Evolutionary conservation across 1,140 invertebrate species (phyloP), one percentile per base, ranked within the genome.

Genomic region (Campoletis sonorensis): DNA sequence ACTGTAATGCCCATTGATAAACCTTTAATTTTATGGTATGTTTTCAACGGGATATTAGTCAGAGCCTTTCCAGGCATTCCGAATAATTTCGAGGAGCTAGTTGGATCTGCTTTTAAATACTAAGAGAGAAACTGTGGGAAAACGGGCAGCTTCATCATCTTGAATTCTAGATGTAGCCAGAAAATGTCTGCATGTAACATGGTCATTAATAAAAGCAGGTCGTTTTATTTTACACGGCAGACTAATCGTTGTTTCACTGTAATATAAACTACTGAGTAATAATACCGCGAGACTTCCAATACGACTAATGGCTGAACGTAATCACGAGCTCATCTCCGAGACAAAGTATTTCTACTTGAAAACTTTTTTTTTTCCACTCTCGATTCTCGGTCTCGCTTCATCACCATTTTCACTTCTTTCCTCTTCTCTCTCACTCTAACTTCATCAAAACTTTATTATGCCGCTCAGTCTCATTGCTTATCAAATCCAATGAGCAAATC

Each of bases 221-320:
- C 40, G 40, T 45, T 45, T 45, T 45, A 45, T 45, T 45, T 45
- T 11, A 45, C 40, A 11, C 13, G 13, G 40, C 40, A 45, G n/a
- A n/a, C 40, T 45, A 11, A 45, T 58, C 18, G 54, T 58, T 58
- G 18, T 13, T 21, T 58, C 10, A n/a, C 5, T 58, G 54, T 58
- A 58, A 67, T 67, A 67, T 67, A 67, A 67, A 67, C 54, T 58
- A 67, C 61, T 67, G 10, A 58, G 61, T 67, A 27, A 26, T 67
- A 58, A 45, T 45, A 45, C 40, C 40, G 13, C 40, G 40, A n/a
- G 54, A 58, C 16, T 4, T 21, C 23, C 61, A 13, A 67, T 67
- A 67, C 61, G 61, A 67, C 61, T 67, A 67, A 67, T 67, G 61
- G 61, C 23, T 16, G 13, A 67, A 23, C 30, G 61, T 58, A 58